Conservation (phyloP, 2,113 vertebrate species). For the Chamaetylas fuelleborni region DNA sequence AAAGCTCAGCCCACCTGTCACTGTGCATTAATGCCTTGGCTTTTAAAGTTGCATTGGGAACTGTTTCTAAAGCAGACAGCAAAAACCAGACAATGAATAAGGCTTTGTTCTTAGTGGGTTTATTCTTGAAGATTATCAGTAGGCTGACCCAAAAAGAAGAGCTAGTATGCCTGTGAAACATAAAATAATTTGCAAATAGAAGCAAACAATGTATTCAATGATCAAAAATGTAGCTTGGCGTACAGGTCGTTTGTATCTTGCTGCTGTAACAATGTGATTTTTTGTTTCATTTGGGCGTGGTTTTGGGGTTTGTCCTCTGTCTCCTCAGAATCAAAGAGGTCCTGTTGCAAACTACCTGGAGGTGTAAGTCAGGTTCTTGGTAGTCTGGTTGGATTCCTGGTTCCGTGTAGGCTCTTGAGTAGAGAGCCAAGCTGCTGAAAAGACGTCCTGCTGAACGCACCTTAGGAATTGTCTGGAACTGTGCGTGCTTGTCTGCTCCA, state of each 20-base stretch:
- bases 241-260: background rate
- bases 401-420: background rate
- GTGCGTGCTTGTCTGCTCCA: rapidly evolving
- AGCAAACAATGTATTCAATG: rapidly evolving
- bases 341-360: rapidly evolving
- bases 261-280: background rate
- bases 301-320: background rate
- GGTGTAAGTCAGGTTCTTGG: background rate
- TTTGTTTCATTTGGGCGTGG: background rate
- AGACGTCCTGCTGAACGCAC: background rate
- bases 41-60: background rate
- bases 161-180: background rate
- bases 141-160: background rate
- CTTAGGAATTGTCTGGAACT: background rate
- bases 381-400: background rate
- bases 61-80: background rate
- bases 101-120: background rate
- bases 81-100: background rate
- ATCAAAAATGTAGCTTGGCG: rapidly evolving
- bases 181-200: background rate
- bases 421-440: background rate
- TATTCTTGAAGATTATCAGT: background rate
- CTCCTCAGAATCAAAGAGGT: background rate
- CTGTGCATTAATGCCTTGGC: background rate
- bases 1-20: background rate